Base-by-base conservation (phyloP, 2,113 vertebrate species). In the Ranitomeya variabilis region DNA sequence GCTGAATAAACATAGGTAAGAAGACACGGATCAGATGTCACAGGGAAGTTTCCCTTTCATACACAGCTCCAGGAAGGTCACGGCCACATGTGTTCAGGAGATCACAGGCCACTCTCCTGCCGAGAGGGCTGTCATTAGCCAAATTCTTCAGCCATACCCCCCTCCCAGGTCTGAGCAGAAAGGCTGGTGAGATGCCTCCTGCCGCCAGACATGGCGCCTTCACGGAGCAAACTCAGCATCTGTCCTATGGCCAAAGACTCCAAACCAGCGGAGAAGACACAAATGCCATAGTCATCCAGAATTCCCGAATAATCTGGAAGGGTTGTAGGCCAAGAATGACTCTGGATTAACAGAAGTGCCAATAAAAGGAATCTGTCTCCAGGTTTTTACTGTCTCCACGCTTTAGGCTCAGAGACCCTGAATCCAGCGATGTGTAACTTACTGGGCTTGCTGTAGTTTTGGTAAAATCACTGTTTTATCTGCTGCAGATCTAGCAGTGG, bases 41-140 rank as follows among this genome's bases (percentile, higher is more conserved):
- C 78, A 60, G 86, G 76, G 67, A 51, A 55, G 81, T 89, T 84
- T 79, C 87, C 74, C 87, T 89, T 84, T 89, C 87, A 89, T 84
- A 55, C 12, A 66, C 81, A 67, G 71, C 23, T 21, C 23, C 51
- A 62, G 26, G 54, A 84, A 89, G 87, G 87, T 89, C 87, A 89
- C 26, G 80, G 80, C 37, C 87, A 83, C 80, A 88, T 83, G 66
- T 88, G 87, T 16, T 31, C 60, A 66, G 84, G 84, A 77, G 76
- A 87, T 80, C 77, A 84, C 54, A 83, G 57, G 57, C 59, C 55
- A 31, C 18, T 55, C 73, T 83, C 80, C 83, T 26, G 57, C 67
- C 31, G 80, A 83, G 81, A 37, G 51, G 73, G 45, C 80, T 19
- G 66, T 52, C 87, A 83, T 88, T 64, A 77, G 80, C 84, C 59